phyloP scores from a whole-genome alignment of 2,113 vertebrate species.

The Mugil cephalus region DNA sequence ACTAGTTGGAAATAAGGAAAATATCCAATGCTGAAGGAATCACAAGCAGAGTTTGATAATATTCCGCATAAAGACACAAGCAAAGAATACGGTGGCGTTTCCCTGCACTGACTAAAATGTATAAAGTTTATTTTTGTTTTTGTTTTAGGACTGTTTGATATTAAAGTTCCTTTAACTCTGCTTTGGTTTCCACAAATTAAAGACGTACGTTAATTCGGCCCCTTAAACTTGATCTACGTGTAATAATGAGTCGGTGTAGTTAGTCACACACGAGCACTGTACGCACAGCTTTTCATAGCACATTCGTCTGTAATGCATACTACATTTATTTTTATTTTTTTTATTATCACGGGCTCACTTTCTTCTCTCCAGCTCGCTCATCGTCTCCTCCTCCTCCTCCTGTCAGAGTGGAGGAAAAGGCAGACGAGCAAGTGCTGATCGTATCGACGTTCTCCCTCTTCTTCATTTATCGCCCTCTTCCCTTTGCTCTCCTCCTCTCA shows the following conservation, averaged over 20 bases:
- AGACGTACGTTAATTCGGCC: too few species aligned
- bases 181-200: too few species aligned
- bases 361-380: conserved; percentile 30
- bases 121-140: too few species aligned
- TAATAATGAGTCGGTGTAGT: neutral
- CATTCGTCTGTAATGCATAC: conserved; percentile 26
- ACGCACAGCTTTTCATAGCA: conserved; percentile 20
- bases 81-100: too few species aligned
- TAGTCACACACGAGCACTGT: neutral
- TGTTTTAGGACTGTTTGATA: too few species aligned
- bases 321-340: conserved; percentile 6
- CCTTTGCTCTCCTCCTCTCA: conserved; percentile 39
- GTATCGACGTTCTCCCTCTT: conserved; percentile 55
- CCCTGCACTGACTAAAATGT: too few species aligned
- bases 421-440: conserved; percentile 51
- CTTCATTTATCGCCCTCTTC: conserved; percentile 57
- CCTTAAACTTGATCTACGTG: too few species aligned
- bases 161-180: too few species aligned
- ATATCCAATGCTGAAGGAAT: too few species aligned
- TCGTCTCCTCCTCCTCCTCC: conserved; percentile 42
- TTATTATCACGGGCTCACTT: conserved; percentile 23
- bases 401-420: conserved; percentile 41
- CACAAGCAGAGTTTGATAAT: too few species aligned
- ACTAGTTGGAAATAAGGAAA: too few species aligned
- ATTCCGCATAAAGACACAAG: too few species aligned